Evolutionary conservation across 37 sponge, comb jelly and placozoan species (phyloP).

Genomic region (Cliona cf. orientalis): DNA sequence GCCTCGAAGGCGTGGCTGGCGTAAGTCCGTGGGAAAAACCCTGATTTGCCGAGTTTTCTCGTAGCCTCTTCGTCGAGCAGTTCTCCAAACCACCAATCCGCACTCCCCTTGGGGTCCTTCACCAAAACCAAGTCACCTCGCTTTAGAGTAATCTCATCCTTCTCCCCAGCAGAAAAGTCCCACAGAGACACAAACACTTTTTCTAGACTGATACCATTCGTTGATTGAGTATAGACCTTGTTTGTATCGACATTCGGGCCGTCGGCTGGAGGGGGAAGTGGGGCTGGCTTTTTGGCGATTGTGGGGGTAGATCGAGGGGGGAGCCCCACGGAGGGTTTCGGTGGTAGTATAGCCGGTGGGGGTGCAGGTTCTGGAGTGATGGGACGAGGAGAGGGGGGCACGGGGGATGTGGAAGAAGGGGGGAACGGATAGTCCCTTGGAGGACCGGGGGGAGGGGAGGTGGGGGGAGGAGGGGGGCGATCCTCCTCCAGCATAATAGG

Average conservation of each 20-base stretch:
- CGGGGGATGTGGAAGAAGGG: not conserved
- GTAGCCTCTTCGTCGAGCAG: constrained; percentile 44
- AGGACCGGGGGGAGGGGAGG: constrained; percentile 13
- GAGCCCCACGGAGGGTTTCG: not conserved
- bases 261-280: constrained; percentile 13
- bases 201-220: constrained; percentile 54
- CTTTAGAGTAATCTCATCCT: constrained; percentile 70
- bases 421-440: constrained; percentile 8
- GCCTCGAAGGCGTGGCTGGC: constrained; percentile 59
- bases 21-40: constrained; percentile 67
- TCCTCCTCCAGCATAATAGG: constrained; percentile 1
- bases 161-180: constrained; percentile 69
- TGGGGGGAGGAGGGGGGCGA: constrained; percentile 24
- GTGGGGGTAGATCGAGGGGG: constrained; percentile 15
- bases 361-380: not conserved
- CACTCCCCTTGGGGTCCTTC: constrained; percentile 15
- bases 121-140: constrained; percentile 87
- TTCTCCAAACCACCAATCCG: constrained; percentile 87
- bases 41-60: constrained; percentile 23
- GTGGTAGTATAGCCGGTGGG: not conserved
- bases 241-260: constrained; percentile 58
- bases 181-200: constrained; percentile 81
- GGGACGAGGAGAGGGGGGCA: not conserved
- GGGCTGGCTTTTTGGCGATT: constrained; percentile 11
- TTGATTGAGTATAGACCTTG: constrained; percentile 32